Base-by-base conservation (phyloP, 2,797 vertebrate species). In the Micropoecilia bifurca region DNA sequence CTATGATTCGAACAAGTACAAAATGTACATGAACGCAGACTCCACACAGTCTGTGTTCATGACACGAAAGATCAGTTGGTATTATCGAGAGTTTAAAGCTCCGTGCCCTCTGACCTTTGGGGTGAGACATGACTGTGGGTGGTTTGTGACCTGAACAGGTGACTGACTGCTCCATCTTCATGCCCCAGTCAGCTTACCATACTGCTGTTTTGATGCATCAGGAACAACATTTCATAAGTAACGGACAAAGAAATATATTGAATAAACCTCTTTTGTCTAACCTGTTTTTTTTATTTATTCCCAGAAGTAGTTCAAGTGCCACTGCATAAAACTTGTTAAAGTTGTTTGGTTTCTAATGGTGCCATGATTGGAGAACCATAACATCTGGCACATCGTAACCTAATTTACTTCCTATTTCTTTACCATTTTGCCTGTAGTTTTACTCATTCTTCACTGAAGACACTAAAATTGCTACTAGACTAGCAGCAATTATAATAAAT, bases 141-240 rank as follows among this genome's bases (percentile, higher is more conserved):
- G 88, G 92, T 87, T 87, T 90, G 80, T 89, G 82, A 78, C 86
- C 79, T 45, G n/a, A 39, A 20, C 30, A 36, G 36, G 6, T 63
- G 74, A 85, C 71, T 71, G 81, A 76, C 77, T 55, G 77, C 76
- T 36, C 74, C 50, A 33, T 80, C 81, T 76, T 4, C 75, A 18
- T 72, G n/a, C 28, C 25, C 9, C 71, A 47, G 71, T 72, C 28
- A 72, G 45, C 45, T 72, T 50, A 33, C 16, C 16, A 36, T 33
- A 20, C 30, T 63, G 30, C 18, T 9, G 30, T 36, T 16, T 61
- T 53, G 25, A 53, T 53, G 50, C 50, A 53, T 20, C 4, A 18
- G 50, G 22, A 53, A 2, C 20, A 25, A 53, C 25, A 25, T 8
- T 20, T 7, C 20, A 25, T 22, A 53, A 53, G 20, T 41, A 41